Percentiles rank a stretch among this genome's conserved stretches.
phyloP scores from a whole-genome alignment of 2,888 invertebrate genomes.

The Polymixis lichenea region DNA sequence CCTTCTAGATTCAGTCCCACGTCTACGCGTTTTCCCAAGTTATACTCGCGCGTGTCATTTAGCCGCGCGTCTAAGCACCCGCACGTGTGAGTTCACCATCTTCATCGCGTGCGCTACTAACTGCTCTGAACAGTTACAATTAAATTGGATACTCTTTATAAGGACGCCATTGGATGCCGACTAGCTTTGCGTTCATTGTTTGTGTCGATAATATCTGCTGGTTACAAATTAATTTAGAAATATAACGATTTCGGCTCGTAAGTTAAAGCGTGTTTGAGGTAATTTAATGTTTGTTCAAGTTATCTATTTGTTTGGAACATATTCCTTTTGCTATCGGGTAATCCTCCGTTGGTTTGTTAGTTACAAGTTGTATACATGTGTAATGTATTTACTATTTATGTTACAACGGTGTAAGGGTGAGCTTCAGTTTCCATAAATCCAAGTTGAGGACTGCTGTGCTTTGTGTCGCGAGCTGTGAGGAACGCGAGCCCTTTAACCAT shows the following conservation, averaged over 20 bases:
- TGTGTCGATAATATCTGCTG: conserved; percentile 65
- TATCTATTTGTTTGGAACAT: conserved; percentile 18
- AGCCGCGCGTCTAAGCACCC: conserved; percentile 58
- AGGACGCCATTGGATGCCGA: conserved; percentile 70
- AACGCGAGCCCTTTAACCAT: background rate
- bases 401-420: background rate
- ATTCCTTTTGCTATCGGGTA: conserved; percentile 36
- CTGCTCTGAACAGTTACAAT: conserved; percentile 71
- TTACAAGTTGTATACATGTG: background rate
- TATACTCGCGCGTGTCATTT: background rate
- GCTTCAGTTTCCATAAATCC: conserved; percentile 24
- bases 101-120: conserved; percentile 76
- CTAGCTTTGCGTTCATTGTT: conserved; percentile 71
- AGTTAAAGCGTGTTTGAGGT: conserved; percentile 51
- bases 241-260: conserved; percentile 61
- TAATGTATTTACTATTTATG: conserved; percentile 20
- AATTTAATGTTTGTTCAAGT: conserved; percentile 48
- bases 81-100: conserved; percentile 53
- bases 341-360: conserved; percentile 22
- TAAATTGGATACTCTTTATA: conserved; percentile 77
- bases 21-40: rapidly evolving
- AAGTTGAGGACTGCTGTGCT: background rate
- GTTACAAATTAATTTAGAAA: conserved; percentile 76
- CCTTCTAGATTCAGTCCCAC: background rate
- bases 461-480: conserved; percentile 4